Base-by-base conservation (phyloP, 92 coral and sea anemone genomes). In the Muricea muricata region DNA sequence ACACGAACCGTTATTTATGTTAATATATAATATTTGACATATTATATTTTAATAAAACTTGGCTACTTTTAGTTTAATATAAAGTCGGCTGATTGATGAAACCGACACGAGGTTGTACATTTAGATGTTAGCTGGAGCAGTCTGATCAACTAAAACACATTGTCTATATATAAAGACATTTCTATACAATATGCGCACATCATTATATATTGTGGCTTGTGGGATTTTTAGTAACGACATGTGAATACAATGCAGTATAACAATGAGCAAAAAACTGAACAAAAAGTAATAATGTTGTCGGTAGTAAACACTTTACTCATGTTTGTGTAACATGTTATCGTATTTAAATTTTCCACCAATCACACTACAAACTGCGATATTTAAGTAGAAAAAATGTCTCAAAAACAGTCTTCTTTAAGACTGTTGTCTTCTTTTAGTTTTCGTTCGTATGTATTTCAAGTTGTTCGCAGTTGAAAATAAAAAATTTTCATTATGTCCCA, bases 1-100 rank as follows among this genome's bases (percentile, higher is more conserved):
- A 40, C 41, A 57, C 34, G 45, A 58, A 40, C 83, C 83, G 83
- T 78, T 56, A 56, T 56, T 78, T 78, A 39, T 65, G 71, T 39
- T 78, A 78, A 78, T 78, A 65, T 40, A 26, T 37, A 78, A 78
- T 56, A 78, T 78, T 78, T 65, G 65, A 78, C 52, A 78, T 78
- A 21, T 78, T 65, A 56, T 14, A 78, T 78, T 25, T 78, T 78
- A 78, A 78, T 78, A 78, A 78, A 78, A 54, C 69, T 45, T 57
- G 71, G 42, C 71, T 26, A 41, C 71, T 78, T 52, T 56, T 56
- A 57, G 69, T 57, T 56, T 58, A 78, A 78, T 56, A 78, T 78
- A 37, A 24, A 31, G 83, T 52, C 70, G 83, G 71, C 40, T 61
- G 9, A 52, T 52, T 52, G 60, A 52, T 29, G 34, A 26, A 35